A percentile compares a stretch with the other conserved stretches of the same genome.
Conservation (phyloP, 2,797 vertebrate species). For the Molossus molossus region DNA sequence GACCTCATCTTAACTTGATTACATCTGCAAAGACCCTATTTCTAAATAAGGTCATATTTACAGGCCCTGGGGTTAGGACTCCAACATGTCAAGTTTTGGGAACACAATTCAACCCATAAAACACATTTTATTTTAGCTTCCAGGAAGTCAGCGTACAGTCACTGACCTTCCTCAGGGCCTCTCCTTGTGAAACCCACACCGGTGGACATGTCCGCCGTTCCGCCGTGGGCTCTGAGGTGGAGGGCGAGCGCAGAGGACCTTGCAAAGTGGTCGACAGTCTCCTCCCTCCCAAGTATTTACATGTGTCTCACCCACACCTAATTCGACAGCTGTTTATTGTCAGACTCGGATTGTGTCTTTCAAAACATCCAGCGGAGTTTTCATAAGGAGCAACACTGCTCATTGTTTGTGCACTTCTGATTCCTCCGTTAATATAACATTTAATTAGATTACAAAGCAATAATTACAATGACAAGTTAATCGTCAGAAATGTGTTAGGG, state of each 20-base stretch:
- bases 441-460: conserved; percentile 66
- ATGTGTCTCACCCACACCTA: neutral
- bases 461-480: conserved; percentile 64
- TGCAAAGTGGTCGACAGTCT: neutral
- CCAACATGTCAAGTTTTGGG: neutral
- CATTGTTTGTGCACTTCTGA: conserved; percentile 30
- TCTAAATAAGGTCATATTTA: neutral
- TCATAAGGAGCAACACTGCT: neutral
- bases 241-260: neutral
- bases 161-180: neutral
- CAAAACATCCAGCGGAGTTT: conserved; percentile 12
- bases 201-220: fast-evolving
- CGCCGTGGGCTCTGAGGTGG: neutral
- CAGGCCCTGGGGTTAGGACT: neutral
- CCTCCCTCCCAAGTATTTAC: neutral
- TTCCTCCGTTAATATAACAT: conserved; percentile 41
- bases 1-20: neutral
- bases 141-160: neutral
- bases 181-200: neutral
- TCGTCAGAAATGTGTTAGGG: conserved; percentile 56
- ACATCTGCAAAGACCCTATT: neutral
- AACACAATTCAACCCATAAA: neutral
- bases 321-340: neutral
- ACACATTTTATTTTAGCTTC: neutral
- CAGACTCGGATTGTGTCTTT: conserved; percentile 45